A percentile compares a stretch with the other conserved stretches of the same genome.
Evolutionary conservation across 2,797 vertebrate genomes (phyloP).

Genomic region (Spinibarbus caldwelli): DNA sequence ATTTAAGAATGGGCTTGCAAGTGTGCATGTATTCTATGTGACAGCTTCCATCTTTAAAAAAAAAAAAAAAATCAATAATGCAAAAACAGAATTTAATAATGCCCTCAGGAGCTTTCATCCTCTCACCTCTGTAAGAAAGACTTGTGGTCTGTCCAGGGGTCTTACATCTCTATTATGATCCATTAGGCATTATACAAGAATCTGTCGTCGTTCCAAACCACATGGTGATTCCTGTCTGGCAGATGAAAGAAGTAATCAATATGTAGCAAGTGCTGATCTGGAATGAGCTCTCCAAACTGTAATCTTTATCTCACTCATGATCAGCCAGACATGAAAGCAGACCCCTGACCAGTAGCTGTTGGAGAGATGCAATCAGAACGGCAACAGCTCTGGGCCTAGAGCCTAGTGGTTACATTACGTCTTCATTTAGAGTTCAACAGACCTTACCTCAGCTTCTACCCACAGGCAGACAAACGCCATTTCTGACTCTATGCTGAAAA

Average conservation of each 20-base stretch:
- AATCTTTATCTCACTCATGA: constrained; percentile 15
- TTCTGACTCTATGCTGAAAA: not conserved
- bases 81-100: not conserved
- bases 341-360: constrained; percentile 14
- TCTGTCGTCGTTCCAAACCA: constrained; percentile 8
- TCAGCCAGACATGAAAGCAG: constrained; percentile 34
- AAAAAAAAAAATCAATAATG: not conserved
- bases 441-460: constrained; percentile 21
- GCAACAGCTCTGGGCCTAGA: constrained; percentile 22
- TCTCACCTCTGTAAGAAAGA: not conserved
- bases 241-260: constrained; percentile 10
- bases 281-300: not conserved
- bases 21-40: not conserved
- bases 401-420: constrained; percentile 39
- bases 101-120: not conserved
- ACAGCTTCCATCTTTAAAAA: not conserved
- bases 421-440: constrained; percentile 21
- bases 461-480: not conserved
- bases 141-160: not conserved
- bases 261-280: constrained; percentile 7
- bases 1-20: not conserved
- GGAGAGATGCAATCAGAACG: constrained; percentile 8
- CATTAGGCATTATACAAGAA: constrained; percentile 5
- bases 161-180: constrained; percentile 6
- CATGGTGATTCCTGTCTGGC: not conserved